These are phyloP conservation scores for Gymnogyps californianus DNA, from an alignment of 2,113 vertebrate genomes.

Conservation along the genomic window DNA sequence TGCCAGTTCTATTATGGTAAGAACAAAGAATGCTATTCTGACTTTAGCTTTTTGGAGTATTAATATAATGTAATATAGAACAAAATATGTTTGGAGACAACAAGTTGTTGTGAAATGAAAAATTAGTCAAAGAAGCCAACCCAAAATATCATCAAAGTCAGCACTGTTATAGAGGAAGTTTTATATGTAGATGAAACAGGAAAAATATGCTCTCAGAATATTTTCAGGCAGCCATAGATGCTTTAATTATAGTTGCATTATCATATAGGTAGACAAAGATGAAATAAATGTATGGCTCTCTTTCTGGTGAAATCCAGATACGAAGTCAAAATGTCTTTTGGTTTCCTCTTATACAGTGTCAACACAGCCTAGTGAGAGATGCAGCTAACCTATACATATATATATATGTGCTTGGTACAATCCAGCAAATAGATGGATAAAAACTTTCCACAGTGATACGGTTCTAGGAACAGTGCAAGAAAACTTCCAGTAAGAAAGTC, in stretches of 20 bases:
- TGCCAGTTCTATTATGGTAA: background rate
- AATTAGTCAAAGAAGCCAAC: background rate
- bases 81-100: constrained; percentile 6
- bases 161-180: background rate
- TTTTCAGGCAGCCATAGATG: background rate
- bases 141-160: background rate
- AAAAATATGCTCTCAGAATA: background rate
- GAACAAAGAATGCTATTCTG: constrained; percentile 40
- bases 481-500: background rate
- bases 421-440: background rate
- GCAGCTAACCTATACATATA: background rate
- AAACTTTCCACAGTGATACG: rapidly evolving
- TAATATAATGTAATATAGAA: background rate
- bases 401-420: background rate
- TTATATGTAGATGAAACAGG: background rate
- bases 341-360: background rate
- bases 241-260: background rate
- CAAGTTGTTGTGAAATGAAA: constrained; percentile 5
- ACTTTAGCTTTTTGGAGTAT: background rate
- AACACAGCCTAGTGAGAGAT: background rate
- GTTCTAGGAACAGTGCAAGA: background rate
- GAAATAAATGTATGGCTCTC: background rate
- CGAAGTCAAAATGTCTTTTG: background rate
- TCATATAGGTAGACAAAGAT: background rate
- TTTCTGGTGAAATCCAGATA: background rate